Percentiles rank a stretch among this genome's conserved stretches.
Conservation (phyloP, 2,113 vertebrate species). For the Tachysurus vachellii region DNA sequence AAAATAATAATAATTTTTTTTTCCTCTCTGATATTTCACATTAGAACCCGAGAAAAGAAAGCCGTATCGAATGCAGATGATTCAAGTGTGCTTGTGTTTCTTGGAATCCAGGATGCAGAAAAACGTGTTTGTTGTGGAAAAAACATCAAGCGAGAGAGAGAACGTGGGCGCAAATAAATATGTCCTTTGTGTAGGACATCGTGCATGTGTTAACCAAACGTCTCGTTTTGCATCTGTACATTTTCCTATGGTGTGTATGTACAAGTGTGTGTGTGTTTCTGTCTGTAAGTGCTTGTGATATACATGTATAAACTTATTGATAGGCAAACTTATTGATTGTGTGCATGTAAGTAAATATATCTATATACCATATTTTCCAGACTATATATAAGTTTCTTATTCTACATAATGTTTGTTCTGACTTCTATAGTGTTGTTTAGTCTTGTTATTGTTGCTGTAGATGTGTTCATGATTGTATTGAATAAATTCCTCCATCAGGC, state of each 20-base stretch:
- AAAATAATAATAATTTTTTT: constrained; percentile 49
- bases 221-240: constrained; percentile 32
- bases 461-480: background rate
- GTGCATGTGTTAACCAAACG: constrained; percentile 26
- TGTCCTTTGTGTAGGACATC: constrained; percentile 18
- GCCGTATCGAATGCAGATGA: constrained; percentile 86
- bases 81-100: constrained; percentile 95
- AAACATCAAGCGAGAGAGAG: constrained; percentile 60
- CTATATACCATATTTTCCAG: constrained; percentile 28
- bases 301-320: background rate
- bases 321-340: background rate
- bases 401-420: background rate
- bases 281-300: constrained; percentile 20
- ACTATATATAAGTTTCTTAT: constrained; percentile 1
- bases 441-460: background rate
- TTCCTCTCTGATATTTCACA: constrained; percentile 52
- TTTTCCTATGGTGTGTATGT: constrained; percentile 42
- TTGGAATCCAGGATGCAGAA: constrained; percentile 71
- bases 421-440: background rate
- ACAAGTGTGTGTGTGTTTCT: background rate
- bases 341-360: background rate
- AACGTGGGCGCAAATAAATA: background rate
- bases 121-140: constrained; percentile 72
- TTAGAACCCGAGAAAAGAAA: constrained; percentile 76
- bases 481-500: background rate